phyloP scores from a whole-genome alignment of 2,888 invertebrate genomes.

The Fissipunctia ypsillon region DNA sequence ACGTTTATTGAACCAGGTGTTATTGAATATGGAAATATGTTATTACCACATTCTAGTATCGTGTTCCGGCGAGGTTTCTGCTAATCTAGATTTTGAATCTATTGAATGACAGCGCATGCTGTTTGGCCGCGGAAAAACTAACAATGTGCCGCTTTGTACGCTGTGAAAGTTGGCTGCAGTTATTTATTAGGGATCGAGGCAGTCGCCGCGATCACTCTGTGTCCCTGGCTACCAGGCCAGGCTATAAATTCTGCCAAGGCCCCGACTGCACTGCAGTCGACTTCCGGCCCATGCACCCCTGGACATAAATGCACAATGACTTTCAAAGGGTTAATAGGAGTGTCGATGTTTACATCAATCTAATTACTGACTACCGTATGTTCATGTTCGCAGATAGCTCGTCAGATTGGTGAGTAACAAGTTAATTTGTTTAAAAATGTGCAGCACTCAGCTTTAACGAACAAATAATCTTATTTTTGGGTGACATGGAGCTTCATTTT shows the following conservation, averaged over 20 bases:
- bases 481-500: conserved; percentile 35
- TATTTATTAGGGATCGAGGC: conserved; percentile 85
- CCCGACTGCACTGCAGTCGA: conserved; percentile 80
- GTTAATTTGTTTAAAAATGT: conserved; percentile 46
- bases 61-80: conserved; percentile 34
- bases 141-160: conserved; percentile 68
- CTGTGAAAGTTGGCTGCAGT: conserved; percentile 76
- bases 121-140: conserved; percentile 69
- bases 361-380: conserved; percentile 24
- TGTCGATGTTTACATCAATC: conserved; percentile 54
- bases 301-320: conserved; percentile 79
- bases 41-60: conserved; percentile 29
- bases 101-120: conserved; percentile 66
- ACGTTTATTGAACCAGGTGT: conserved; percentile 38
- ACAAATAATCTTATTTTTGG: conserved; percentile 48
- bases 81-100: conserved; percentile 57
- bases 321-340: conserved; percentile 63
- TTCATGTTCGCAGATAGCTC: background rate
- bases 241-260: conserved; percentile 81
- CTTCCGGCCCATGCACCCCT: conserved; percentile 77
- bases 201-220: conserved; percentile 82
- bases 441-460: conserved; percentile 35
- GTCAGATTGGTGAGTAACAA: conserved; percentile 19
- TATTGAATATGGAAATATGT: conserved; percentile 48
- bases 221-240: conserved; percentile 74